Evolutionary conservation across 2,888 invertebrate genomes (phyloP), one percentile per base, ranked within the genome.

Genomic region (Ligdia adustata): DNA sequence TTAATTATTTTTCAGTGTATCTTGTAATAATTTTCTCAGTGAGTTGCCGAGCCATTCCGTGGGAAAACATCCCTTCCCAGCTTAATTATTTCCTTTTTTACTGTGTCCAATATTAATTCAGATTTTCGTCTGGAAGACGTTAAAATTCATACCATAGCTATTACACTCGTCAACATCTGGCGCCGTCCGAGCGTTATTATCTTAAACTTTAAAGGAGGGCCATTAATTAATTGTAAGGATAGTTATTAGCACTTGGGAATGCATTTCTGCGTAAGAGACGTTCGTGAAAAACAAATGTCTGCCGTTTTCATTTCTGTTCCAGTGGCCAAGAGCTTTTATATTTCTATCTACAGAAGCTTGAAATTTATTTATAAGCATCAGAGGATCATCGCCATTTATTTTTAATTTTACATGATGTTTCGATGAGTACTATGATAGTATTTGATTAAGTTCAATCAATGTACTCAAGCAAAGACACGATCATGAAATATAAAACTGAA

Each of bases 91-190:
- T 79, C 70, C 75, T 74, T 78, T 78, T 82, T 82, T 77, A 73
- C 72, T 64, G 70, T 75, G 75, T 77, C 81, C 82, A 84, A 85
- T 87, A 85, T 86, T 79, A 80, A 76, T 83, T 78, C 66, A 55
- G 78, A 81, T 84, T 82, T 82, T 79, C 76, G 75, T 68, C 60
- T 75, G 75, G 77, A 63, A 73, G 74, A 76, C 75, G 82, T 85
- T 83, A 82, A 83, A 85, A 87, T 87, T 88, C 85, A 88, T 84
- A 82, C 79, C 80, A 78, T 64, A 62, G 79, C 80, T 77, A 79
- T 85, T 79, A 82, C 73, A 76, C 76, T 78, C 78, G 76, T 81
- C 81, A 84, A 79, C 86, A 88, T 82, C 85, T 86, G 87, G 78
- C 79, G 79, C 79, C 68, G 66, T 74, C 69, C 71, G 64, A 71